A percentile compares a stretch with the other conserved stretches of the same genome.
Conservation (phyloP, 1,140 invertebrate genomes). For the Notospermus geniculatus region DNA sequence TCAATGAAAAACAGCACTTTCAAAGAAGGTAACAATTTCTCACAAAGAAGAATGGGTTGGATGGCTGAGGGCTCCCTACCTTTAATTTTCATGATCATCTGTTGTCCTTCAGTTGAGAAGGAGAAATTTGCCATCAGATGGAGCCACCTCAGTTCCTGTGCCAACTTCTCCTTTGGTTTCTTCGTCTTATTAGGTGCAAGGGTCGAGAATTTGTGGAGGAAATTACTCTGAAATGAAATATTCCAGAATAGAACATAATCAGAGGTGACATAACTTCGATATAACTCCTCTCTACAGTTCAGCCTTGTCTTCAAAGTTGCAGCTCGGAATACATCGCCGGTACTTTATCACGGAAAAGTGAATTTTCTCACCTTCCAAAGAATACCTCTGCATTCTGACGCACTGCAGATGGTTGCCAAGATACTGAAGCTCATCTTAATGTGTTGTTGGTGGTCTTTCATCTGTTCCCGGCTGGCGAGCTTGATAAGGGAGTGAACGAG, state of each 20-base stretch:
- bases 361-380: conserved; percentile 45
- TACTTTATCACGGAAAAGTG: too few species aligned
- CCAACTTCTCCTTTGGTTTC: conserved; percentile 28
- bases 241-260: too few species aligned
- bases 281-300: too few species aligned
- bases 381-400: conserved; percentile 46
- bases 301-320: too few species aligned
- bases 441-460: conserved; percentile 27
- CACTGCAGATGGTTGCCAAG: conserved; percentile 38
- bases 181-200: conserved; percentile 41
- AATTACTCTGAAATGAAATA: conserved; percentile 39
- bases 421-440: conserved; percentile 30
- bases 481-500: conserved; percentile 44
- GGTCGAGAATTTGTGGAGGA: conserved; percentile 47
- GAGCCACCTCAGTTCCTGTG: conserved; percentile 44
- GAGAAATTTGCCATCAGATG: conserved; percentile 46
- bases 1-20: too few species aligned
- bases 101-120: conserved; percentile 53
- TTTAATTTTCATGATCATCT: conserved; percentile 50
- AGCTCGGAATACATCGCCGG: too few species aligned
- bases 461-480: conserved; percentile 29
- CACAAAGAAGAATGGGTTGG: too few species aligned
- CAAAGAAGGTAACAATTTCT: too few species aligned
- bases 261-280: too few species aligned
- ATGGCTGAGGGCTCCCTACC: too few species aligned